phyloP scores from a whole-genome alignment of 2,113 vertebrate genomes.

The Dipodomys ordii region DNA sequence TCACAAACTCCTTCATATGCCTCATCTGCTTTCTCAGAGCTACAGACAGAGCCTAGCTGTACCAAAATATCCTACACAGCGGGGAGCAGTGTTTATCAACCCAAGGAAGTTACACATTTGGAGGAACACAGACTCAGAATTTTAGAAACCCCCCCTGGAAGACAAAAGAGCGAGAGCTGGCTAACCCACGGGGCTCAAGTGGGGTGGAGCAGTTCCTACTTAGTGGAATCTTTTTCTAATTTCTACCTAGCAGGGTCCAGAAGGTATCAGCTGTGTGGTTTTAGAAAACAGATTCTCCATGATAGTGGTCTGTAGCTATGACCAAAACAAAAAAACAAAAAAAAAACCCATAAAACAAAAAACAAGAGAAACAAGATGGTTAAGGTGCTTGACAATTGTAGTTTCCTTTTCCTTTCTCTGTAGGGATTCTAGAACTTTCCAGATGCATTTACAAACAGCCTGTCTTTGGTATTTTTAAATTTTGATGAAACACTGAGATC shows the following conservation, averaged over 20 bases:
- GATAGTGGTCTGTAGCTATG: not conserved
- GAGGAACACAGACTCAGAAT: not conserved
- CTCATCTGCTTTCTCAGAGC: not conserved
- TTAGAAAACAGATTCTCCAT: no score
- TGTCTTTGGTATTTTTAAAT: constrained; percentile 3
- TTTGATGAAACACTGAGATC: not conserved
- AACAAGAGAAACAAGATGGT: not conserved
- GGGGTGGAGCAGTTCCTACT: not conserved
- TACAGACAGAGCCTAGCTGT: no score
- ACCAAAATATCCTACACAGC: not conserved
- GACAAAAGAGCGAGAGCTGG: no score
- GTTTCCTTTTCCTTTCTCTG: not conserved
- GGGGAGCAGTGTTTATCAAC: not conserved
- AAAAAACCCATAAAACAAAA: no score
- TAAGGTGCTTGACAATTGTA: not conserved
- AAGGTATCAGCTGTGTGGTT: not conserved
- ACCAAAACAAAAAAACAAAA: not conserved
- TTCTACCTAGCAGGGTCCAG: not conserved
- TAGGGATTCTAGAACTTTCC: not conserved
- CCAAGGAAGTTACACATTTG: not conserved
- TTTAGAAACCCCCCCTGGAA: not conserved
- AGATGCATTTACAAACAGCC: not conserved
- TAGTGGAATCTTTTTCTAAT: not conserved
- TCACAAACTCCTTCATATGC: not conserved
- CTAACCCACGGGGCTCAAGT: no score